Evolutionary conservation across 1,140 invertebrate species (phyloP).

Genomic region (Zaprionus lachaisei): DNA sequence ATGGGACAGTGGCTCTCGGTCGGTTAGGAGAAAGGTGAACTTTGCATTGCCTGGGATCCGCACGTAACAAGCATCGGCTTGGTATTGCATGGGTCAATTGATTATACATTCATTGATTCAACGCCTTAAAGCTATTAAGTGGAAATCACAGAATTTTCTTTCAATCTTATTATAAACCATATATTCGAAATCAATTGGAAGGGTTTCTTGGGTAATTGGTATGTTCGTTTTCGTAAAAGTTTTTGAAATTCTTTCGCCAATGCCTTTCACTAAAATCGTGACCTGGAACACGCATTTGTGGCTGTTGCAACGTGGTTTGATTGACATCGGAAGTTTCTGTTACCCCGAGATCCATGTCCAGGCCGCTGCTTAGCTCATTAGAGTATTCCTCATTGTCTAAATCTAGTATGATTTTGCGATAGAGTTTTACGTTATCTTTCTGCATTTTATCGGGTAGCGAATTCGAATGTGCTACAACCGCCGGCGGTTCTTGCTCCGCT

Average conservation of each 20-base stretch:
- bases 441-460: constrained; percentile 44
- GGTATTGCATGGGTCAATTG: no score
- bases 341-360: constrained; percentile 40
- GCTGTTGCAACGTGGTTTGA: constrained; percentile 11
- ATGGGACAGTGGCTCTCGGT: no score
- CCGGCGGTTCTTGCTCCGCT: constrained; percentile 2
- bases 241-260: constrained; percentile 73
- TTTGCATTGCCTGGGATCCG: no score
- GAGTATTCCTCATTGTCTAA: constrained; percentile 73
- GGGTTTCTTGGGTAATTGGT: background rate
- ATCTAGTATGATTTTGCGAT: constrained; percentile 76
- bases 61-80: no score
- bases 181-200: background rate
- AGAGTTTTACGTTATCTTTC: constrained; percentile 69
- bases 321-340: constrained; percentile 2
- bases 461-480: background rate
- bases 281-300: constrained; percentile 26
- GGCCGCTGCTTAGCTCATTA: constrained; percentile 39
- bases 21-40: no score
- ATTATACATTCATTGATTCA: no score
- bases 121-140: background rate
- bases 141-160: background rate
- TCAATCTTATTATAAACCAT: background rate
- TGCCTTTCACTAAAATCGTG: constrained; percentile 69
- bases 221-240: constrained; percentile 61